Base-by-base conservation (phyloP, 2,888 invertebrate genomes). In the Argynnis bischoffii region DNA sequence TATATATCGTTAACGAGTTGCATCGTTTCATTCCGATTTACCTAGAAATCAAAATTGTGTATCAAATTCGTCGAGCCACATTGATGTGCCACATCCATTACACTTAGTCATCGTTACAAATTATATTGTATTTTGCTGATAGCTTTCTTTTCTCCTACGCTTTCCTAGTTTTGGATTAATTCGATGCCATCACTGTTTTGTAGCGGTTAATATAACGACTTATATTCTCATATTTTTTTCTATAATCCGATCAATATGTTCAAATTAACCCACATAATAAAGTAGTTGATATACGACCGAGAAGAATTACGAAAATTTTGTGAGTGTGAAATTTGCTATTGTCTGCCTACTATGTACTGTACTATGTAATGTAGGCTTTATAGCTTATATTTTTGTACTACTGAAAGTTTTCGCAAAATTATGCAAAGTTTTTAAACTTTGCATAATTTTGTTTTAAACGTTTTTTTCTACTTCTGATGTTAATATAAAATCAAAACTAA, bases 111-210 rank as follows among this genome's bases (percentile, higher is more conserved):
- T 76, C 69, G 74, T 68, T 35, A 64, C 73, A 74, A 77, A 76
- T 76, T 68, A 73, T 75, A 73, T 69, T 66, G 59, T 59, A 26
- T 64, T 64, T 70, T 73, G 72, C 72, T 73, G 64, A 74, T 74
- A 65, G 70, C 76, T 76, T 76, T 77, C 74, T 65, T 73, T 69
- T 64, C 71, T 67, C 60, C 66, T 64, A 69, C 75, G 76, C 81
- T 85, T 83, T 84, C 80, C 79, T 80, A 79, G 50, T 80, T 82
- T 81, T 72, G 77, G 75, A 75, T 69, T 74, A 69, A 76, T 78
- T 78, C 76, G 67, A 55, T 63, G 67, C 69, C 61, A 66, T 63
- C 55, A 55, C 35, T 41, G 70, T 64, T 66, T 55, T 69, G 66
- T 55, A 47, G 63, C 31, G 4, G 55, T 67, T 48, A 64, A 14